phyloP scores from a whole-genome alignment of 37 sponge, comb jelly and placozoan genomes.

The Aphrocallistes beatrix region DNA sequence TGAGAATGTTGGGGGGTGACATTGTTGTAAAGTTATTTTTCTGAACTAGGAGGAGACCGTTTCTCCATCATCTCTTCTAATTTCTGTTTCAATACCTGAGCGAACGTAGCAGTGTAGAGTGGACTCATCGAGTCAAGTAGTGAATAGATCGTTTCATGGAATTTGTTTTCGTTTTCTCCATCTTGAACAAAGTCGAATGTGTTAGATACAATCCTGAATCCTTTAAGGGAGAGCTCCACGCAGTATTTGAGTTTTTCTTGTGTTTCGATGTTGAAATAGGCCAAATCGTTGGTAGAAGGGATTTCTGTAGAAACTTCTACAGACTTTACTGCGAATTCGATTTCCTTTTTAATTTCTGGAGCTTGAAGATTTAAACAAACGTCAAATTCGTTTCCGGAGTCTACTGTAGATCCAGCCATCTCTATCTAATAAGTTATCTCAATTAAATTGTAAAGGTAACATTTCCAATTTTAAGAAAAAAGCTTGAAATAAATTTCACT shows the following conservation, averaged over 20 bases:
- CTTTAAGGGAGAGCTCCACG: not conserved
- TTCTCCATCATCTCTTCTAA: not conserved
- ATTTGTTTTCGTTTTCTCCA: not conserved
- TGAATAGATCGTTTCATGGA: not conserved
- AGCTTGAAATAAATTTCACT: not conserved
- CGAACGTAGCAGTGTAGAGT: not conserved
- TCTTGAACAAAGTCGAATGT: not conserved
- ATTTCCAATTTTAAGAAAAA: not conserved
- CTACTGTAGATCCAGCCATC: not conserved
- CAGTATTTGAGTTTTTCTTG: not conserved
- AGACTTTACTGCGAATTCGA: not conserved
- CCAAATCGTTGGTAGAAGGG: not conserved
- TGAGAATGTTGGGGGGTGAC: too few species aligned
- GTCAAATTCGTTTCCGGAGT: not conserved
- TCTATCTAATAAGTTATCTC: not conserved
- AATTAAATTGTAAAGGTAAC: not conserved
- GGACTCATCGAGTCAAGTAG: not conserved
- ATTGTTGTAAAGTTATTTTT: not conserved
- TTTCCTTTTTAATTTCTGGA: slow-evolving; percentile 1
- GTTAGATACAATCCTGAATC: not conserved
- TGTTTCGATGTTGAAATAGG: not conserved
- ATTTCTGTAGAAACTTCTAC: not conserved
- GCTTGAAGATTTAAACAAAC: not conserved
- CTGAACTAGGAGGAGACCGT: not conserved
- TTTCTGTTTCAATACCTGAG: not conserved